Conservation (phyloP, 1,140 invertebrate genomes). For the Lepidurus arcticus region DNA sequence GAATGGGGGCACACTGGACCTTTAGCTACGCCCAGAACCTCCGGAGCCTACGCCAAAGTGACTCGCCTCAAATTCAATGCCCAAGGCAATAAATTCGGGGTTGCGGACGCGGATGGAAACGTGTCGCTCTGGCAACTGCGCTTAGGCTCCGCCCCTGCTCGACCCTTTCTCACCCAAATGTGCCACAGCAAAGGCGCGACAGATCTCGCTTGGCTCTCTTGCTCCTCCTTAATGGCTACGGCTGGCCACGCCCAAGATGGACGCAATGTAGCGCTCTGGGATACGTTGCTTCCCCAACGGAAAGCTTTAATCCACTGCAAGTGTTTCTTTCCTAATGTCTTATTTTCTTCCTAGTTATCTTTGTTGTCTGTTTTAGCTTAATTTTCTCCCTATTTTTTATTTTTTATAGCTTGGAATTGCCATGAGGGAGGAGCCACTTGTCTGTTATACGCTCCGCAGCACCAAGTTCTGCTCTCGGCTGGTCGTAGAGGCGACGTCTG, state of each 20-base stretch:
- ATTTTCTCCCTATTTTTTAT: background rate
- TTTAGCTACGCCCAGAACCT: constrained; percentile 77
- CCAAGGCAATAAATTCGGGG: constrained; percentile 97
- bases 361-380: background rate
- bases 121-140: constrained; percentile 85
- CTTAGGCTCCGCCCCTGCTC: constrained; percentile 58
- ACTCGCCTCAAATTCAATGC: constrained; percentile 89
- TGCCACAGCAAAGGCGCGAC: constrained; percentile 96
- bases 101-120: constrained; percentile 85
- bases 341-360: background rate
- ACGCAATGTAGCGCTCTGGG: constrained; percentile 97
- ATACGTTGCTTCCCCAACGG: constrained; percentile 90
- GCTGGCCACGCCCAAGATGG: constrained; percentile 94
- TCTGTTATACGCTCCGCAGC: constrained; percentile 83
- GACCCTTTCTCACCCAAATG: constrained; percentile 86
- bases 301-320: constrained; percentile 84
- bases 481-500: constrained; percentile 94
- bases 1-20: constrained; percentile 93
- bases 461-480: constrained; percentile 85
- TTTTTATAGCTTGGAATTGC: constrained; percentile 71
- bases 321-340: constrained; percentile 36
- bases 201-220: constrained; percentile 96
- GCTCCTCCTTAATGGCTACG: constrained; percentile 94
- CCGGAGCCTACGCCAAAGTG: constrained; percentile 92
- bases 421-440: constrained; percentile 84